phyloP scores from a whole-genome alignment of 2,797 vertebrate species.

The Hydrolagus colliei region DNA sequence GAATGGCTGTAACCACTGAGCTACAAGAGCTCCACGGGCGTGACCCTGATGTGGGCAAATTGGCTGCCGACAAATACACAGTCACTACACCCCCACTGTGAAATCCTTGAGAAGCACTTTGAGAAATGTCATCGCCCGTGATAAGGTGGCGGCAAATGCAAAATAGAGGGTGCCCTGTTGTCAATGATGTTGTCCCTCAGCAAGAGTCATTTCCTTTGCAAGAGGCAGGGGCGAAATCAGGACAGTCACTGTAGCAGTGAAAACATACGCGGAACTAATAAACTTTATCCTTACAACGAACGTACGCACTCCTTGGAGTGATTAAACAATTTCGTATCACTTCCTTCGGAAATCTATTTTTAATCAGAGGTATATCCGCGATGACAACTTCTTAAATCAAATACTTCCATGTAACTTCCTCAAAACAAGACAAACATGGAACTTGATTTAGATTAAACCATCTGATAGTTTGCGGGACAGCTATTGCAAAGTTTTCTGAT shows the following conservation, averaged over 20 bases:
- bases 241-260: neutral
- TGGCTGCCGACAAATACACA: too few relatives aligned
- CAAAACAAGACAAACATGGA: conserved; percentile 19
- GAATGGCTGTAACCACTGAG: too few relatives aligned
- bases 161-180: neutral
- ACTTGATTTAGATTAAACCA: neutral
- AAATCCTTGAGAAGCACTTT: neutral
- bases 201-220: too few relatives aligned
- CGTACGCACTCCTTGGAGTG: neutral
- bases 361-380: neutral
- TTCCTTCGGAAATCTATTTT: neutral
- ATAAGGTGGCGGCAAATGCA: neutral
- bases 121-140: neutral
- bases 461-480: neutral
- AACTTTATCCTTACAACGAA: neutral
- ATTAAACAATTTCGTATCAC: neutral
- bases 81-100: neutral
- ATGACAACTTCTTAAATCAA: neutral
- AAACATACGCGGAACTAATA: too few relatives aligned
- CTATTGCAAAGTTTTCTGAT: neutral
- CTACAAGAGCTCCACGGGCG: too few relatives aligned
- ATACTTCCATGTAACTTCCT: neutral
- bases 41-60: too few relatives aligned
- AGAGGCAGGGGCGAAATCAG: too few relatives aligned
- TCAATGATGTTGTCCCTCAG: neutral